Evolutionary conservation across 2,797 vertebrate species (phyloP), one percentile per base, ranked within the genome.

Genomic region (Petrocephalus schoutedeni): DNA sequence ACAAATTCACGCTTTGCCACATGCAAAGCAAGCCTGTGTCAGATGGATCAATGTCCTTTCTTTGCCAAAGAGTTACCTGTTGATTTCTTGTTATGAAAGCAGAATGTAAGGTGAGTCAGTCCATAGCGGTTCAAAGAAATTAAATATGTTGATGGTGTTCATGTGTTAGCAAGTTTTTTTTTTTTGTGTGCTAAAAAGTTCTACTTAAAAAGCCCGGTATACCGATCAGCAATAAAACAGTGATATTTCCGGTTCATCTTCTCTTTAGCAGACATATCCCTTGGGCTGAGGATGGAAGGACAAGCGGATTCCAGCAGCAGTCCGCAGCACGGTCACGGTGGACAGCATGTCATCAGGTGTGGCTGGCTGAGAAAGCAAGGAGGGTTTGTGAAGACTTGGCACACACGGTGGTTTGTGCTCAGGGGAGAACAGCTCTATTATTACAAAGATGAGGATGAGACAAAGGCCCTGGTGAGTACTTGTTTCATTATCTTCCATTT

Each of bases 281-380:
- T 89, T 84, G 85, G 89, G 86, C 87, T 91, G 91, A 93, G 89
- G 19, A 99, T 99, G 98, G 98, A 98, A 23, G 97, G 98, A 86
- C 96, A 93, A 92, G 95, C 89, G 45, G 94, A 94, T 89, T 95
- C 95, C 87, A 93, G 91, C 16, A 94, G 96, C 92, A 92, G 91
- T 49, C 93, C 94, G 41, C 95, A 93, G 19, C 94, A 88, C 61
- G 88, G 94, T 28, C 94, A 92, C 58, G 94, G 91, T 23, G 93
- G 90, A 89, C 95, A 94, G 0, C 88, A 88, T 19, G 94, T 97
- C 90, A 58, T 96, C 88, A 97, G 97, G 92, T 96, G 97, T 90
- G 98, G 98, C 89, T 99, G 98, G 98, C 96, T 99, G 91, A 95
- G 97, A 92, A 99, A 99, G 96, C 98, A 99, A 93, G 98, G 98